These are phyloP conservation scores for Drosophila teissieri DNA, from an alignment of 1,140 invertebrate genomes.

Conservation along the genomic window DNA sequence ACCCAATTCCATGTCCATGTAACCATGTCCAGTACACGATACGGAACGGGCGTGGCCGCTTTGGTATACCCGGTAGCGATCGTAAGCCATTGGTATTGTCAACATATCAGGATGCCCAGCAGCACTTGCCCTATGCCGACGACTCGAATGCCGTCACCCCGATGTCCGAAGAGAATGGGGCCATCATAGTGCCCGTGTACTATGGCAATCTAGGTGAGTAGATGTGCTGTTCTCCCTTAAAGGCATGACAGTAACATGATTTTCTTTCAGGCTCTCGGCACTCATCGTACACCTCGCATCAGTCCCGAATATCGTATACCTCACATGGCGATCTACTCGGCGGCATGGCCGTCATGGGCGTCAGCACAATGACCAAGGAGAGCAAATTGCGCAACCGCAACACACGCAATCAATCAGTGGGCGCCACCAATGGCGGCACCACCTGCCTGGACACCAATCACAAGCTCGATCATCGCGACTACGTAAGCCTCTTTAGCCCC, in stretches of 20 bases:
- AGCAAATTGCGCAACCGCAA: conserved; percentile 91
- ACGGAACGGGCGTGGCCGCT: conserved; percentile 90
- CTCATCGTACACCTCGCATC: conserved; percentile 97
- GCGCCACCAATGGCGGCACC: conserved; percentile 85
- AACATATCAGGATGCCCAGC: conserved; percentile 97
- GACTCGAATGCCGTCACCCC: conserved; percentile 99
- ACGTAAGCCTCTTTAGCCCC: conserved; percentile 86
- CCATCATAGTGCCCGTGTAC: conserved; percentile 95
- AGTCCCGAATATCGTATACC: conserved; percentile 95
- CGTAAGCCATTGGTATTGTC: conserved; percentile 96
- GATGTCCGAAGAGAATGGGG: conserved; percentile 98
- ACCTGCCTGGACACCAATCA: conserved; percentile 88
- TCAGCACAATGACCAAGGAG: conserved; percentile 92
- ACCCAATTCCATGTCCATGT: conserved; percentile 12
- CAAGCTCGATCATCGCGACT: conserved; percentile 88
- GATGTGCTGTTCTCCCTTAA: too few relatives aligned
- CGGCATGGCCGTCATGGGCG: conserved; percentile 87
- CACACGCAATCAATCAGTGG: conserved; percentile 88
- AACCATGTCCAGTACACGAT: conserved; percentile 86
- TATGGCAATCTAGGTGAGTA: conserved; percentile 90
- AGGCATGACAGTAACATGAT: not conserved
- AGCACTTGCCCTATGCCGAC: conserved; percentile 98
- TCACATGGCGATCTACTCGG: conserved; percentile 95
- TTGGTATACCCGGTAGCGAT: conserved; percentile 90
- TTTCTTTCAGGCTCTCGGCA: conserved; percentile 90